phyloP scores from a whole-genome alignment of 2,113 vertebrate species.

The Anser cygnoides region DNA sequence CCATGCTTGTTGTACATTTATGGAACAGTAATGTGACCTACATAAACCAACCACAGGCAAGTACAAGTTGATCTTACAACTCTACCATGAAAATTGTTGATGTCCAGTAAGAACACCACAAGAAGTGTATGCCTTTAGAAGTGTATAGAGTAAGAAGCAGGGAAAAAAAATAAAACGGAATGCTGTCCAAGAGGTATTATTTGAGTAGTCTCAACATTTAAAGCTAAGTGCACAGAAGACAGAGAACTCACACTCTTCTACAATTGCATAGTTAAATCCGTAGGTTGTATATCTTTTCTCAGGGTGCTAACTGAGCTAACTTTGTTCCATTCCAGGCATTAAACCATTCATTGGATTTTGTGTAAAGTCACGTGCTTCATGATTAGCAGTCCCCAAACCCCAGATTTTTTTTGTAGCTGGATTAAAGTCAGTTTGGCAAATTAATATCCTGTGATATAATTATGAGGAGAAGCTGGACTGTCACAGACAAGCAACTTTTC shows the following conservation, averaged over 20 bases:
- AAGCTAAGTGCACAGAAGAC: neutral
- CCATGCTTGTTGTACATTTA: neutral
- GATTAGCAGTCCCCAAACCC: neutral
- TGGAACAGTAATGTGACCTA: neutral
- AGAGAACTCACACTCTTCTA: neutral
- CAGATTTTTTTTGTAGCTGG: neutral
- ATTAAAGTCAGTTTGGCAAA: neutral
- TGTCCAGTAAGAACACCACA: neutral
- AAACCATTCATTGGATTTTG: neutral
- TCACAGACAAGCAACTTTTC: neutral
- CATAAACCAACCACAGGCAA: neutral
- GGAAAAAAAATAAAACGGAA: neutral
- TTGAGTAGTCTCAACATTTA: neutral
- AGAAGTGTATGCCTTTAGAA: neutral
- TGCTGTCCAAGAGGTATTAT: neutral
- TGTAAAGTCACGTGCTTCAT: neutral
- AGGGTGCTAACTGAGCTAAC: neutral
- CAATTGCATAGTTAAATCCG: neutral
- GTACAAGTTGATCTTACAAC: neutral
- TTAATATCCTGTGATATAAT: neutral
- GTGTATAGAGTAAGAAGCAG: neutral
- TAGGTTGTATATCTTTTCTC: neutral
- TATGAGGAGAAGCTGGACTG: neutral
- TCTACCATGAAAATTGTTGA: neutral
- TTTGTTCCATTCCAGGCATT: neutral